phyloP scores from a whole-genome alignment of 2,113 vertebrate genomes.

The Deroptyus accipitrinus region DNA sequence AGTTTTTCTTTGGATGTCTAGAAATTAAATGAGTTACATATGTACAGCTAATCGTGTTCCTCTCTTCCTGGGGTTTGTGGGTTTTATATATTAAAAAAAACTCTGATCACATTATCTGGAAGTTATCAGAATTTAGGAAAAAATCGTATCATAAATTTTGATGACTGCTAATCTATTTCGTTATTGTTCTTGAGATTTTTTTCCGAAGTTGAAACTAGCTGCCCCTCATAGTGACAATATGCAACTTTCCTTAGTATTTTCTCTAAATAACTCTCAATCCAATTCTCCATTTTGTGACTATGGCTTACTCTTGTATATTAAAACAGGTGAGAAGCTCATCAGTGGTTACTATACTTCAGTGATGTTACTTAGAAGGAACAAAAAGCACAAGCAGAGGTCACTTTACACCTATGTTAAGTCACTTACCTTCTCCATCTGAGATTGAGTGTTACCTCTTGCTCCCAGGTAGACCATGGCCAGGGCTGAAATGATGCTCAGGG shows the following conservation, averaged over 20 bases:
- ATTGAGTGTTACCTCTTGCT: conserved; percentile 77
- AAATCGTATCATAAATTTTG: neutral
- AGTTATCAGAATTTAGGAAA: neutral
- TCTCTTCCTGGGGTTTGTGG: neutral
- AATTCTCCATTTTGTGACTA: neutral
- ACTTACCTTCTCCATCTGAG: conserved; percentile 84
- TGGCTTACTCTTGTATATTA: neutral
- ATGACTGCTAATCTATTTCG: neutral
- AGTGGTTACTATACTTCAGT: neutral
- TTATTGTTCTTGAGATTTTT: neutral
- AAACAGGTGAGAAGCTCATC: neutral
- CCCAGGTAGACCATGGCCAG: conserved; percentile 84
- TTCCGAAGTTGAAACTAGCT: neutral
- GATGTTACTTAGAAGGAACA: neutral
- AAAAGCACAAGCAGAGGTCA: neutral
- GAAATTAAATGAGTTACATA: neutral
- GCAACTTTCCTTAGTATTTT: neutral
- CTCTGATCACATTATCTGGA: neutral
- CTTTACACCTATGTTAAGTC: neutral
- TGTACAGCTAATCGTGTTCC: neutral
- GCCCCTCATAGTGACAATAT: neutral
- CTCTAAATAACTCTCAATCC: neutral
- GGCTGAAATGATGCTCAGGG: conserved; percentile 82
- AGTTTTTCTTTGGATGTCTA: neutral
- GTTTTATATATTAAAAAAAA: neutral